Conservation (phyloP, 2,888 invertebrate species). For the Stomorhina lunata region DNA sequence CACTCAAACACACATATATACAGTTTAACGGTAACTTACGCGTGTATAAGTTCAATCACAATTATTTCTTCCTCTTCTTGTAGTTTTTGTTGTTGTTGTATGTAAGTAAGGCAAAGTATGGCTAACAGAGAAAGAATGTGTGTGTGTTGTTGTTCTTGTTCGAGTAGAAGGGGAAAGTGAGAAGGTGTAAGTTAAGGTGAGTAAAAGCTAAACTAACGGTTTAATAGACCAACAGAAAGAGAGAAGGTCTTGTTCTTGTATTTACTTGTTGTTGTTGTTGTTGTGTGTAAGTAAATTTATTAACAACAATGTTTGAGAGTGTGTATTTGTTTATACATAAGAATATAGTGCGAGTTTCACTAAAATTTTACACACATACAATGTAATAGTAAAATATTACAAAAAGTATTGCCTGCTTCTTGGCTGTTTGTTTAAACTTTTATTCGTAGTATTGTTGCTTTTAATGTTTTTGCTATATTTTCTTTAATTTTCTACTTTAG, state of each 20-base stretch:
- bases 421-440: constrained; percentile 21
- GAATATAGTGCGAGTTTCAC: no score
- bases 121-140: constrained; percentile 19
- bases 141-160: no score
- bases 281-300: neutral
- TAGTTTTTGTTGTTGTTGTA: no score
- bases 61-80: constrained; percentile 14
- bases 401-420: constrained; percentile 28
- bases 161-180: no score
- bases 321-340: constrained; percentile 21
- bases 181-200: neutral
- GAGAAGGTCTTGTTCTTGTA: neutral
- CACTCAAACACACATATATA: neutral
- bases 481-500: neutral
- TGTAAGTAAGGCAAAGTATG: constrained; percentile 61
- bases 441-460: neutral
- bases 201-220: neutral
- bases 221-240: neutral
- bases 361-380: constrained; percentile 13
- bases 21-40: constrained; percentile 39
- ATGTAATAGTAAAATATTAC: no score
- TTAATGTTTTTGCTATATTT: neutral
- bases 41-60: constrained; percentile 61
- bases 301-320: neutral
- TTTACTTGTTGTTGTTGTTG: neutral